Evolutionary conservation across 2,797 vertebrate species (phyloP), one percentile per base, ranked within the genome.

Genomic region (Borostomias antarcticus): DNA sequence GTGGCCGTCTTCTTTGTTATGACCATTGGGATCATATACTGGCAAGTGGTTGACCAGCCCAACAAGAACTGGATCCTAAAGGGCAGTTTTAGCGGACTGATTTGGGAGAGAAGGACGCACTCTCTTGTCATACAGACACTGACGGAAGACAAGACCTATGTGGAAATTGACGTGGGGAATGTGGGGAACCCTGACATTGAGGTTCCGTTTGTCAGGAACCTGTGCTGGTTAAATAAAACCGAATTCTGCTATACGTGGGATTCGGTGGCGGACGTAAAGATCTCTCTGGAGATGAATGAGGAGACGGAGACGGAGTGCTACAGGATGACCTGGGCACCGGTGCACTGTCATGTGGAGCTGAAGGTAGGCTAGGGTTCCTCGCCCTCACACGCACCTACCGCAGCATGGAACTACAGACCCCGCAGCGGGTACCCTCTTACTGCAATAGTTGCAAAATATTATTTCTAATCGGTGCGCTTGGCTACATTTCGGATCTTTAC

Each of bases 11-110:
- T 97, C 89, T 96, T 96, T 52, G 89, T 95, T 51, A 95, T 97
- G 95, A 96, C 95, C 69, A 96, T 96, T 59, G 95, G 95, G 75
- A 96, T 96, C 85, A 96, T 97, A 73, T 96, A 96, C 70, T 96
- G 95, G 96, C 96, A 97, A 92, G 95, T 96, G 28, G 90, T 95
- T 89, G 96, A 97, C 89, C 94, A 95, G 92, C 77, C 95, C 2
- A 93, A 93, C 72, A 96, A 95, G 79, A 93, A 95, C 91, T 96
- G 95, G 96, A 93, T 96, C 89, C 91, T 97, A 75, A 94, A 90
- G 72, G 95, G 95, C 52, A 90, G 85, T 1, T 82, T 83, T 0
- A 94, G 93, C 0, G 96, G 95, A 77, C 82, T 97, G 70, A 92
- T 95, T 73, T 97, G 96, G 96, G 95, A 97, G 84, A 91, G 93